phyloP scores from a whole-genome alignment of 2,888 invertebrate genomes.

The Oligia strigilis region DNA sequence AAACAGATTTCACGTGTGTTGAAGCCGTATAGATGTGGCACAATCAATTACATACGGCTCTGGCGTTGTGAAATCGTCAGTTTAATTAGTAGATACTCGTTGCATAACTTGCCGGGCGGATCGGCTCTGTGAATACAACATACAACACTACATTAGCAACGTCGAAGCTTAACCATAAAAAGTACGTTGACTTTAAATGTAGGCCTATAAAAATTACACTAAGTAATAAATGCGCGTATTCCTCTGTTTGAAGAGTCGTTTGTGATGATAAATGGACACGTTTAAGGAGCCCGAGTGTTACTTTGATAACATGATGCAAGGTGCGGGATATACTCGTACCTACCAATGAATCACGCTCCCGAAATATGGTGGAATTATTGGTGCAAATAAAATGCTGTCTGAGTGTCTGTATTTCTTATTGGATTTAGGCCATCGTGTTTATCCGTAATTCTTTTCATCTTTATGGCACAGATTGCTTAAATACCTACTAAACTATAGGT shows the following conservation, averaged over 20 bases:
- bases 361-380: conserved; percentile 50
- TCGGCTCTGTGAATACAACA: conserved; percentile 42
- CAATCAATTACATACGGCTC: conserved; percentile 73
- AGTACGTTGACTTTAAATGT: conserved; percentile 67
- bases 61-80: conserved; percentile 72
- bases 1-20: conserved; percentile 73
- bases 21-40: conserved; percentile 72
- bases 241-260: conserved; percentile 47
- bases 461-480: conserved; percentile 38
- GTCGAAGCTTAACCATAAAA: conserved; percentile 64
- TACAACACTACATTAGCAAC: conserved; percentile 65
- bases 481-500: conserved; percentile 52
- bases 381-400: conserved; percentile 39
- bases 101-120: conserved; percentile 55
- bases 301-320: conserved; percentile 46
- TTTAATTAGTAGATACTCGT: conserved; percentile 67
- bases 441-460: conserved; percentile 32
- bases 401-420: conserved; percentile 30
- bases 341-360: conserved; percentile 40
- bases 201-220: conserved; percentile 63
- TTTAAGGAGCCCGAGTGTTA: conserved; percentile 37
- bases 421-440: conserved; percentile 36
- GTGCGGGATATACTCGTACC: conserved; percentile 8
- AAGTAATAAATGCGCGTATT: conserved; percentile 58
- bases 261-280: conserved; percentile 53